Percentiles rank a stretch among this genome's conserved stretches.
These are phyloP conservation scores for Mesaphorura yosii DNA, from an alignment of 1,140 invertebrate genomes.

Conservation along the genomic window DNA sequence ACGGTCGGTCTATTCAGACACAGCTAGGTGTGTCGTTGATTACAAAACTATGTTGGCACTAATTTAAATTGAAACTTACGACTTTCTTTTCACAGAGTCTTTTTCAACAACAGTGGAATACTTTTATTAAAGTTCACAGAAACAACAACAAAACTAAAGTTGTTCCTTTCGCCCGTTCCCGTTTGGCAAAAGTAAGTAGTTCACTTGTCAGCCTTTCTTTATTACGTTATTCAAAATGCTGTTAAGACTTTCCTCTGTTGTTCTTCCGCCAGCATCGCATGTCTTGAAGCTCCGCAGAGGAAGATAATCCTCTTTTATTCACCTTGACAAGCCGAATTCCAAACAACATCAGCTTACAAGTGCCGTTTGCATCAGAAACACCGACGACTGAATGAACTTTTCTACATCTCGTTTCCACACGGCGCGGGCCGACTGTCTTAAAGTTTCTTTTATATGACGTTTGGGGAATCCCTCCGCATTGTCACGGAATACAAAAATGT, in stretches of 20 bases:
- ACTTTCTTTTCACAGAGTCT: background rate
- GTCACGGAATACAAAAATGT: too few species aligned
- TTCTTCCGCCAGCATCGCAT: too few species aligned
- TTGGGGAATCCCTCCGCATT: too few species aligned
- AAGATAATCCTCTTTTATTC: too few species aligned
- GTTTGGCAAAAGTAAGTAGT: background rate
- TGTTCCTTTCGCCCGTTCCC: background rate
- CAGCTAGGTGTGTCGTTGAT: background rate
- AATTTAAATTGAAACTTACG: background rate
- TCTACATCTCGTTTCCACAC: too few species aligned
- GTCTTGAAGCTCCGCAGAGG: too few species aligned
- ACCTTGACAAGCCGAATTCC: background rate
- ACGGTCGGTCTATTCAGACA: background rate
- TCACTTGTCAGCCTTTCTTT: background rate
- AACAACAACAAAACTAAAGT: background rate
- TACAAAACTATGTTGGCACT: background rate
- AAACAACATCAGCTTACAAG: background rate
- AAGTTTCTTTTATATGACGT: too few species aligned
- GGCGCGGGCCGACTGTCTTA: too few species aligned
- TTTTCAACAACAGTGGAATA: background rate
- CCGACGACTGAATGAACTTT: too few species aligned
- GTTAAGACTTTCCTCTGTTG: background rate
- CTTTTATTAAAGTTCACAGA: background rate
- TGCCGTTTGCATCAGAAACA: background rate
- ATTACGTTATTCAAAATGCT: background rate